Percentiles rank a stretch among this genome's conserved stretches.
Conservation (phyloP, 1,140 invertebrate genomes). For the Drosophila parvula region DNA sequence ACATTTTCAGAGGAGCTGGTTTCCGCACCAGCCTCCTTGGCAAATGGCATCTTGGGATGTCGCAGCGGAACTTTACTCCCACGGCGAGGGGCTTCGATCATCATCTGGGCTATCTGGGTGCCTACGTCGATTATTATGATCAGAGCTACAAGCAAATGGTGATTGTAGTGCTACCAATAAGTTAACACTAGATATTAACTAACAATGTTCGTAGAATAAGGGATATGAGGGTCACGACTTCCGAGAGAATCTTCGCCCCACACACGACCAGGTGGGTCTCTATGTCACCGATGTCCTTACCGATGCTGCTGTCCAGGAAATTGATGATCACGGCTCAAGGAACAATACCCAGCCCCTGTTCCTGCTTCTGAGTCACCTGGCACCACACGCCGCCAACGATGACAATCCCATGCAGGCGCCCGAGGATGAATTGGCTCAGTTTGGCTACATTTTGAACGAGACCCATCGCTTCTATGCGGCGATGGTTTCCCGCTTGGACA, state of each 20-base stretch:
- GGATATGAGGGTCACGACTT: slow-evolving; percentile 88
- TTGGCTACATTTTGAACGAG: slow-evolving; percentile 89
- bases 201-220: slow-evolving; percentile 15
- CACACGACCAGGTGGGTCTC: slow-evolving; percentile 86
- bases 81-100: slow-evolving; percentile 91
- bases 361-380: slow-evolving; percentile 91
- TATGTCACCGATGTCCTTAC: slow-evolving; percentile 93
- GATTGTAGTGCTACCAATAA: slow-evolving; percentile 22
- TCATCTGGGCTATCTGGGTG: slow-evolving; percentile 92
- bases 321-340: slow-evolving; percentile 80
- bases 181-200: not conserved
- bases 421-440: slow-evolving; percentile 89
- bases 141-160: slow-evolving; percentile 87
- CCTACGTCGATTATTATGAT: slow-evolving; percentile 92
- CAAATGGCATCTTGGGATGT: slow-evolving; percentile 95
- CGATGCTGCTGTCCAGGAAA: slow-evolving; percentile 88
- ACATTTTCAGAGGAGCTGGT: slow-evolving; percentile 90
- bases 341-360: slow-evolving; percentile 87
- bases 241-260: slow-evolving; percentile 86
- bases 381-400: slow-evolving; percentile 90
- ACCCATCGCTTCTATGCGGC: slow-evolving; percentile 91
- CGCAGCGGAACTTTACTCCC: slow-evolving; percentile 89
- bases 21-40: slow-evolving; percentile 93
- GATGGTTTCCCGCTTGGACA: slow-evolving; percentile 94
- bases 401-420: slow-evolving; percentile 91